Evolutionary conservation across 2,113 vertebrate genomes (phyloP), one percentile per base, ranked within the genome.

Genomic region (Neoarius graeffei): DNA sequence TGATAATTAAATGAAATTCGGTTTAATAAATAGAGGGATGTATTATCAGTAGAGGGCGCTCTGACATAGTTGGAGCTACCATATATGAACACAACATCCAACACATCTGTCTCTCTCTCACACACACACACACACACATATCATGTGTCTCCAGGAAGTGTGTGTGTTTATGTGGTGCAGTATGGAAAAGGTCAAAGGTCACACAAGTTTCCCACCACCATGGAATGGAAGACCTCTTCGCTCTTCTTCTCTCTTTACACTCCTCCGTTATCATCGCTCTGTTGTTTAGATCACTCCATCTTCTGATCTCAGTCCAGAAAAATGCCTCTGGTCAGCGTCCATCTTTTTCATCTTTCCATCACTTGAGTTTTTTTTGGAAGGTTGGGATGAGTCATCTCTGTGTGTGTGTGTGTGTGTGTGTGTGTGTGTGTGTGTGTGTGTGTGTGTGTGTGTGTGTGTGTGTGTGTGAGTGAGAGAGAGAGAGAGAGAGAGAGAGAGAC

Each of bases 121-220:
- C 48, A 54, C 77, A 56, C 83, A 85, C 64, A 13, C 71, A 56
- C 66, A 85, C 81, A 69, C 66, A 67, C 81, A 77, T 88, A 85
- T 85, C 20, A n/a, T 5, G 42, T 42, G 42, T 62, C 87, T 90
- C 85, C 85, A 74, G 83, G 90, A 85, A 89, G 57, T 50, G 64
- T 85, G 81, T 86, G 85, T 88, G 83, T 90, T 88, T 89, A 83
- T 81, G 57, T 80, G 76, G 71, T 42, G 71, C 50, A 67, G 60
- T 14, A 35, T 71, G 17, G 69, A 25, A 87, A 79, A 87, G 86
- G 76, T 77, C 79, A 71, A 48, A 74, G 60, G 83, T 87, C 82
- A 90, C 60, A 54, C 85, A 60, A 87, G 88, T 85, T 89, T 89
- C 90, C 90, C 90, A 90, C 88, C 85, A 83, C 25, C 62, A n/a